These are phyloP conservation scores for Trichechus manatus DNA, from an alignment of 2,113 vertebrate species.

Conservation along the genomic window DNA sequence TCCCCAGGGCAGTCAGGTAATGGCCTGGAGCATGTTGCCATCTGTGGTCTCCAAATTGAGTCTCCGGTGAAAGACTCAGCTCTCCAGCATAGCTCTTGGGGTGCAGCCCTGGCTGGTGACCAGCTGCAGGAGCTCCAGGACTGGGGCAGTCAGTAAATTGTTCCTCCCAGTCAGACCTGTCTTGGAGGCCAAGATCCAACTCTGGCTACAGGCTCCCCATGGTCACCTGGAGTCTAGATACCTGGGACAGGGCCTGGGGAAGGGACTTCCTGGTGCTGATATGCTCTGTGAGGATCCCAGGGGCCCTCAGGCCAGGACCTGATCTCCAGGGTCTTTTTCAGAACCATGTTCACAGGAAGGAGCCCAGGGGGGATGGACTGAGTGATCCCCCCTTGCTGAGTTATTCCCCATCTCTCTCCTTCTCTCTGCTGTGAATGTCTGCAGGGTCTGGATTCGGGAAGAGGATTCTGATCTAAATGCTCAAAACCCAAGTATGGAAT, in stretches of 20 bases:
- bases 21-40: too few relatives aligned
- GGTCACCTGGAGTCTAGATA: background rate
- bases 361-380: background rate
- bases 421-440: background rate
- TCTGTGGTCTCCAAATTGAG: too few relatives aligned
- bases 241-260: background rate
- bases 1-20: too few relatives aligned
- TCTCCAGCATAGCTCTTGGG: background rate
- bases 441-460: rapidly evolving
- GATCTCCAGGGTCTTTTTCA: background rate
- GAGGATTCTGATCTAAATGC: too few relatives aligned
- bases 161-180: background rate
- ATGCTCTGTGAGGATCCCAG: background rate
- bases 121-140: background rate
- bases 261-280: rapidly evolving
- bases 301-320: background rate
- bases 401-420: background rate
- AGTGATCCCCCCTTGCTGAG: background rate
- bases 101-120: background rate
- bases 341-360: background rate
- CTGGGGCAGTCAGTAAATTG: background rate
- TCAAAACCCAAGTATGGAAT: background rate
- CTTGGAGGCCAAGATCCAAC: background rate
- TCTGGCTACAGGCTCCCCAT: background rate
- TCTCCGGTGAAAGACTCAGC: too few relatives aligned